A percentile compares a stretch with the other conserved stretches of the same genome.
These are phyloP conservation scores for Cancer borealis DNA, from an alignment of 2,888 invertebrate species.

Conservation along the genomic window DNA sequence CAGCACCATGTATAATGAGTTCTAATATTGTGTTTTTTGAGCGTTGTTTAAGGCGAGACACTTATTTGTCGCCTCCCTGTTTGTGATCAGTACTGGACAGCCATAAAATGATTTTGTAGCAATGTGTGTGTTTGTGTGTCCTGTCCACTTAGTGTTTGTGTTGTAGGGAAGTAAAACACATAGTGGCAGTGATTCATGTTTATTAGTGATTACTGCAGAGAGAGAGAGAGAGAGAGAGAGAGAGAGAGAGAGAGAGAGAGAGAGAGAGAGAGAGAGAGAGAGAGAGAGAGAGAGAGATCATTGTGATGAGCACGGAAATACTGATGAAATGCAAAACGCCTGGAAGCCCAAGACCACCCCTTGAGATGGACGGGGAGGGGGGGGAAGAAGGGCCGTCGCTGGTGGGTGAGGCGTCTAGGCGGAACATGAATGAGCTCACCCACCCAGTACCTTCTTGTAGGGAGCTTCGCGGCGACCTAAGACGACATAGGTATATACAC, in stretches of 20 bases:
- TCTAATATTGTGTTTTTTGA: neutral
- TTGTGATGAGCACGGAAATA: neutral
- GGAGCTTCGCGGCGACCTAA: neutral
- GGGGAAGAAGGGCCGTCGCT: neutral
- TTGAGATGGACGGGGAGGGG: neutral
- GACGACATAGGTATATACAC: neutral
- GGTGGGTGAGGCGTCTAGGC: neutral
- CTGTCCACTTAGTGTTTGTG: neutral
- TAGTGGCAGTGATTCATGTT: neutral
- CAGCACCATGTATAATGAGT: neutral
- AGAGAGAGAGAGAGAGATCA: slow-evolving; percentile 32
- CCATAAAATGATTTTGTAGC: slow-evolving; percentile 13
- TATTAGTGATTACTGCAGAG: neutral
- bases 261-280: slow-evolving; percentile 52
- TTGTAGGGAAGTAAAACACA: neutral
- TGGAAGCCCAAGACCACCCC: neutral
- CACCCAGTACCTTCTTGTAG: neutral
- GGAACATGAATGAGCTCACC: neutral
- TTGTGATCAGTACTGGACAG: neutral
- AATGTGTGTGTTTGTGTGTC: neutral
- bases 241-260: slow-evolving; percentile 52
- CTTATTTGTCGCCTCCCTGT: neutral
- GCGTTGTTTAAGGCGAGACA: neutral
- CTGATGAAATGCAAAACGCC: neutral
- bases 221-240: slow-evolving; percentile 44